Evolutionary conservation across 2,888 invertebrate genomes (phyloP), one percentile per base, ranked within the genome.

Genomic region (Lucinisca nassula): DNA sequence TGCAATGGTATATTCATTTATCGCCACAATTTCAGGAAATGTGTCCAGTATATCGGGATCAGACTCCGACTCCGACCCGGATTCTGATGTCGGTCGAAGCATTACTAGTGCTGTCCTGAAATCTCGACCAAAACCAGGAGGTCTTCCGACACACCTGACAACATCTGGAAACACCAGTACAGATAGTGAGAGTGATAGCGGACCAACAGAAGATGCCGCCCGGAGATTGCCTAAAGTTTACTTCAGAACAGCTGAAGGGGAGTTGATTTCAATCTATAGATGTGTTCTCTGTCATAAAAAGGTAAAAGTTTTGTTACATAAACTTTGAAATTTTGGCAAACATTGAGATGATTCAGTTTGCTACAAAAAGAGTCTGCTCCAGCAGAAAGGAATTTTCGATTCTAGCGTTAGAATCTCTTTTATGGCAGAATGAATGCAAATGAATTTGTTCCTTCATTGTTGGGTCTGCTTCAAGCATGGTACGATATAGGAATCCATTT

Each of bases 231-330:
- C 98, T 30, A 98, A 98, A 95, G 97, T 98, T 0, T 98, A 98
- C 95, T 97, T 98, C 93, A 97, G 97, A 91, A 98, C 98, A 94
- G 96, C 96, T 0, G 96, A 97, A 2, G 98, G 97, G 0, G 97
- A 97, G 92, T 97, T 98, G 84, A 97, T 98, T 93, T 98, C 98
- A 72, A 96, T 98, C 72, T 98, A 98, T 94, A 97, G 98, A 93
- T 98, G 98, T 94, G 96, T 98, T 80, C 95, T 98, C 75, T 97
- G 97, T 94, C 97, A 97, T 93, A 98, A 97, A 95, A 98, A 95
- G 94, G 96, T 96, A 91, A 78, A n/a, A n/a, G n/a, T n/a, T n/a
- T n/a, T n/a, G n/a, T n/a, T n/a, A n/a, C n/a, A n/a, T n/a, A n/a
- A n/a, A n/a, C n/a, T n/a, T n/a, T n/a, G n/a, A n/a, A n/a, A n/a